Evolutionary conservation across 2,888 invertebrate species (phyloP).

Genomic region (Perithous albicinctus): DNA sequence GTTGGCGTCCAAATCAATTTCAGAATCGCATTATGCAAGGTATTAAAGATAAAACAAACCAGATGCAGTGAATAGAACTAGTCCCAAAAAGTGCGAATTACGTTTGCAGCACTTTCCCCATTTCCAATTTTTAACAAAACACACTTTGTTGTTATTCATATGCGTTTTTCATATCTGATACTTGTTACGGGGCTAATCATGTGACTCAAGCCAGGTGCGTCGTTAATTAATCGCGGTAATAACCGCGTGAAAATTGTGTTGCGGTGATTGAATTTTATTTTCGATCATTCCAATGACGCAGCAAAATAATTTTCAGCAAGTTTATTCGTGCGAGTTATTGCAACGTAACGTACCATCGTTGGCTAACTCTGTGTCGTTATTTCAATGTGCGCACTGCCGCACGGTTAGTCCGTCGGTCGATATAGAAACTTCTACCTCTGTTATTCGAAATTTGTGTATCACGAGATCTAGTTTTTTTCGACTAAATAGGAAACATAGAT

Average conservation of each 20-base stretch:
- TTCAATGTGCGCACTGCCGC: neutral
- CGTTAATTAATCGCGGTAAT: constrained; percentile 25
- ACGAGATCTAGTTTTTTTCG: neutral
- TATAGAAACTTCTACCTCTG: neutral
- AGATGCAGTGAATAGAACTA: too few relatives aligned
- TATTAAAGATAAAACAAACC: too few relatives aligned
- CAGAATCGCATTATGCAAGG: too few relatives aligned
- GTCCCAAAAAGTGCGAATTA: too few relatives aligned
- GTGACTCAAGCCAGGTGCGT: too few relatives aligned
- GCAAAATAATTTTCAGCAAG: constrained; percentile 28
- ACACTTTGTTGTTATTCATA: too few relatives aligned
- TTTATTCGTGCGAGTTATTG: constrained; percentile 43
- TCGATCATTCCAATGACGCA: constrained; percentile 14
- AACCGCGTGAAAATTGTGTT: neutral
- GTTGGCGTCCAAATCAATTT: too few relatives aligned
- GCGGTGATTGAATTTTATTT: constrained; percentile 20
- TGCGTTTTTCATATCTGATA: too few relatives aligned
- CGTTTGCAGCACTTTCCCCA: too few relatives aligned
- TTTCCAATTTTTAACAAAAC: too few relatives aligned
- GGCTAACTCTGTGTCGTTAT: neutral
- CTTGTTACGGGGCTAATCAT: too few relatives aligned
- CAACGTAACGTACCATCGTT: constrained; percentile 7
- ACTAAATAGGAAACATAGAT: neutral
- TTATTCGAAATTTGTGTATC: constrained; percentile 9
- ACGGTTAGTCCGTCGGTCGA: neutral